Evolutionary conservation across 2,888 invertebrate species (phyloP).

Genomic region (Acanthosepion pharaonis): DNA sequence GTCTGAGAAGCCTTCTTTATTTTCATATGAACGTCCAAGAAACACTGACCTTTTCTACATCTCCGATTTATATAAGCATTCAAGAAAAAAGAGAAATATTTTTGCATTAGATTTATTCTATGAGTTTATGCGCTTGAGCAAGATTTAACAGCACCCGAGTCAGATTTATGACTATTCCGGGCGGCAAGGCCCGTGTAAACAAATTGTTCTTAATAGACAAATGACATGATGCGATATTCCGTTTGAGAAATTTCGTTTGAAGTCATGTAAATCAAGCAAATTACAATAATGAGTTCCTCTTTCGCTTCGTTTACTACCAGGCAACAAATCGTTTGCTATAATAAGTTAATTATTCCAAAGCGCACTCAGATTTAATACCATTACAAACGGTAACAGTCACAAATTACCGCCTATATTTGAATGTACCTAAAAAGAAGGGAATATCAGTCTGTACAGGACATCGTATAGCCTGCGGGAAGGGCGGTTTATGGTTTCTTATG

Average conservation of each 20-base stretch:
- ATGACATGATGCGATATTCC: background rate
- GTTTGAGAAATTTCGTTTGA: background rate
- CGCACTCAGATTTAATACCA: background rate
- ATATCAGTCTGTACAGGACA: too few relatives aligned
- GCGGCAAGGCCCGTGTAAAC: background rate
- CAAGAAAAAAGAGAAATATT: too few relatives aligned
- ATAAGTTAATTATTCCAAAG: slow-evolving; percentile 18
- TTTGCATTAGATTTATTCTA: too few relatives aligned
- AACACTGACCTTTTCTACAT: too few relatives aligned
- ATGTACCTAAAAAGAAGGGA: too few relatives aligned
- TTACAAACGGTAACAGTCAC: background rate
- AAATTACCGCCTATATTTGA: too few relatives aligned
- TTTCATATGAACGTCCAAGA: too few relatives aligned
- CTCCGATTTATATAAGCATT: background rate
- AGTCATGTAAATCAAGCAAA: background rate
- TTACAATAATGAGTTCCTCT: background rate
- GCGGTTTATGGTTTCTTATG: too few relatives aligned
- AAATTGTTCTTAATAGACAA: background rate
- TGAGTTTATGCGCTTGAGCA: too few relatives aligned
- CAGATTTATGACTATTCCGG: background rate
- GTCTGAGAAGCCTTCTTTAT: too few relatives aligned
- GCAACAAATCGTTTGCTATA: background rate
- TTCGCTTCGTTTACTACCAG: background rate
- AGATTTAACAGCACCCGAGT: background rate
- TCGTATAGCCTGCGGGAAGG: too few relatives aligned